Conservation (phyloP, 2,113 vertebrate genomes). For the Heterotis niloticus region DNA sequence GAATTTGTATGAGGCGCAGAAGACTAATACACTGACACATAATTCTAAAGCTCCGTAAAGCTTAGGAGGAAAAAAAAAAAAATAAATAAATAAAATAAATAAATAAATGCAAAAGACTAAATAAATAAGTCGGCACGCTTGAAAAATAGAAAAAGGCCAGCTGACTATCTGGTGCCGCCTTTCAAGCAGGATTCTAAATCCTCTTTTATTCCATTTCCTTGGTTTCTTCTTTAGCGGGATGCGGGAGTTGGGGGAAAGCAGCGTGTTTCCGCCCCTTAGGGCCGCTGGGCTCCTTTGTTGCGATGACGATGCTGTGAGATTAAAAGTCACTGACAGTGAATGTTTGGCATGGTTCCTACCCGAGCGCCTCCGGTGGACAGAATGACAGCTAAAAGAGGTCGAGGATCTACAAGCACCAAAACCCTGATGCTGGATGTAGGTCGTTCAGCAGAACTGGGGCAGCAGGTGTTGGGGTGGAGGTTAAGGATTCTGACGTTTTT, state of each 20-base stretch:
- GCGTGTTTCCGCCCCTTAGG: too few relatives aligned
- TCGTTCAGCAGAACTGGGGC: background rate
- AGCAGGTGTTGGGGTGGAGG: constrained; percentile 13
- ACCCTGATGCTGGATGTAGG: background rate
- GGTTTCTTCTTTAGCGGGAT: constrained; percentile 8
- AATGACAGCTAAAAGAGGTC: background rate
- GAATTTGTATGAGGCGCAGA: constrained; percentile 6
- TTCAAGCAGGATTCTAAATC: constrained; percentile 10
- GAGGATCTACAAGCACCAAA: background rate
- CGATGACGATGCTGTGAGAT: too few relatives aligned
- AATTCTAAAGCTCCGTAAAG: background rate
- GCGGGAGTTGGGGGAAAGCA: background rate
- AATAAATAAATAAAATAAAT: background rate
- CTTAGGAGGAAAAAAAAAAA: background rate
- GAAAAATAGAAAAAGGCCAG: background rate
- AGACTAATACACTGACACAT: background rate
- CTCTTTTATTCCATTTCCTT: constrained; percentile 2
- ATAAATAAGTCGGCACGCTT: background rate
- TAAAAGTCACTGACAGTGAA: background rate
- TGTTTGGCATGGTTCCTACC: background rate
- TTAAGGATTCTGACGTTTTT: constrained; percentile 9
- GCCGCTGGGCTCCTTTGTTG: too few relatives aligned
- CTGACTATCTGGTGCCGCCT: background rate
- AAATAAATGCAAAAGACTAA: too few relatives aligned
- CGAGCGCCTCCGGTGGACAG: background rate